Evolutionary conservation across 2,888 invertebrate species (phyloP), one percentile per base, ranked within the genome.

Genomic region (Nomada lathburiana): DNA sequence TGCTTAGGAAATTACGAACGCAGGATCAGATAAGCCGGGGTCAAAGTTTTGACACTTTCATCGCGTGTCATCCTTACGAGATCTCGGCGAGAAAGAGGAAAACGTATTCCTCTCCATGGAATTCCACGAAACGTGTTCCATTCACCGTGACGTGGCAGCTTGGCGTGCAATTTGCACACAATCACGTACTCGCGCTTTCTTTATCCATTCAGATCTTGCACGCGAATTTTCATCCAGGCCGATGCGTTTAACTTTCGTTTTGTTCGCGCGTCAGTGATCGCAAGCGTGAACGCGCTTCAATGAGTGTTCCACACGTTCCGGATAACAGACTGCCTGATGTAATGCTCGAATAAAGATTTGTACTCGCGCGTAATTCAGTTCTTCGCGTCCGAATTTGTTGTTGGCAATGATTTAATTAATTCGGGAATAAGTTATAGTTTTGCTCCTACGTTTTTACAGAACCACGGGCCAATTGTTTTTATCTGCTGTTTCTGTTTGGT

Each of bases 161-260:
- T 50, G 63, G 44, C 68, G 59, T 18, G 60, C 44, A 69, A 86
- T 86, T 86, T 86, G 68, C 86, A 86, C 80, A 86, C 84, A 86
- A 86, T 86, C 75, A 60, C 57, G 76, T 50, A 36, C 77, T 73
- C 68, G 36, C 76, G 64, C 57, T 75, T 68, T 79, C 69, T 64
- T 83, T 86, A 86, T 81, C 83, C 53, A 20, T 1, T 47, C 29
- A 23, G 72, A 86, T 86, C 85, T 76, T 42, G 23, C 67, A 42
- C 60, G 59, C 52, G 47, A 68, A 71, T 75, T 76, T 75, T 44
- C 67, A 72, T 53, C 53, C 47, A 36, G n/a, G 23, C 42, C 62
- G 13, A n/a, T 11, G 29, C 29, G 57, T 57, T 76, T 64, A 36
- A 80, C 50, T 80, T 71, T 55, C 62, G 10, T 53, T 63, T 47